These are phyloP conservation scores for Aromia moschata DNA, from an alignment of 2,888 invertebrate genomes.

Conservation along the genomic window DNA sequence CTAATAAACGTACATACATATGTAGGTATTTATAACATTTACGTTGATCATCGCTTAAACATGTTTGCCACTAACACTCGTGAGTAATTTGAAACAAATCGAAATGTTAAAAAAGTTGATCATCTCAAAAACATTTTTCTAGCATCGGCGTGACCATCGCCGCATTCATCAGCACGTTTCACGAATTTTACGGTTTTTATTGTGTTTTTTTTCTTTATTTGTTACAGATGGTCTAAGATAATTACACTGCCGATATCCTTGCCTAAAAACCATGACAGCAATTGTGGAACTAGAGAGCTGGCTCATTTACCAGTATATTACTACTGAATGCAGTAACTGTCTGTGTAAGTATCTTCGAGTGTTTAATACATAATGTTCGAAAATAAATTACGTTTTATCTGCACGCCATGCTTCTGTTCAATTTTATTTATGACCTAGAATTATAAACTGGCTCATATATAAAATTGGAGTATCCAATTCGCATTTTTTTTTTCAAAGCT, in stretches of 20 bases:
- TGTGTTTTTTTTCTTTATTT: constrained; percentile 14
- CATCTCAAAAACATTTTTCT: neutral
- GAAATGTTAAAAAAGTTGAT: too few species aligned
- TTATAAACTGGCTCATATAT: too few species aligned
- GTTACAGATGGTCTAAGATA: constrained; percentile 38
- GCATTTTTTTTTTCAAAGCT: too few species aligned
- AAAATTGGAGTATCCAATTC: too few species aligned
- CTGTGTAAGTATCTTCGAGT: constrained; percentile 67
- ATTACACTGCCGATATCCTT: constrained; percentile 39
- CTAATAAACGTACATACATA: too few species aligned
- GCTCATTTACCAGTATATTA: constrained; percentile 75
- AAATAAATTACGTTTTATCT: constrained; percentile 54
- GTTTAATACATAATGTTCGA: constrained; percentile 26
- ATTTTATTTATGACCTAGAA: constrained; percentile 13
- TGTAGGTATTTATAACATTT: too few species aligned
- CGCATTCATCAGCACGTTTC: neutral
- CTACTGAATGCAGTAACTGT: constrained; percentile 73
- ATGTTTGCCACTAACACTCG: too few species aligned
- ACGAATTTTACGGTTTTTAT: neutral
- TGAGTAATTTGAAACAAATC: too few species aligned
- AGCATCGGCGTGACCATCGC: neutral
- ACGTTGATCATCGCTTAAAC: too few species aligned
- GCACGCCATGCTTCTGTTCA: constrained; percentile 49
- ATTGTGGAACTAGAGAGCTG: constrained; percentile 76
- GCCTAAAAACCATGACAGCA: constrained; percentile 56